Conservation (phyloP, 2,113 vertebrate genomes). For the Oryctolagus cuniculus region mOryCun1.1 NC_091438.1:148912501-148913000, state of each 20-base stretch:
- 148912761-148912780: background rate
- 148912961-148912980: background rate
- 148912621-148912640: no score
- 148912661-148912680: slow-evolving; percentile 72
- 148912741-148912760: slow-evolving; percentile 39
- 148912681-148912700: background rate
- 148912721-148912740: slow-evolving; percentile 40
- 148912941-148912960: background rate
- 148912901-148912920: background rate
- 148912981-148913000: no score
- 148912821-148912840: slow-evolving; percentile 51
- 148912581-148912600: slow-evolving; percentile 79
- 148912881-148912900: background rate
- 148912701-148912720: slow-evolving; percentile 69
- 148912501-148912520: background rate
- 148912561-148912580: slow-evolving; percentile 64
- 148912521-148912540: background rate
- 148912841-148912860: slow-evolving; percentile 52
- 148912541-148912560: no score
- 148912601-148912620: slow-evolving; percentile 72
- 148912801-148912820: background rate
- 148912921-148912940: background rate
- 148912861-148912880: background rate
- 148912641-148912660: no score
- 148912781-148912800: background rate